Conservation (phyloP, 2,888 invertebrate species). For the Thera britannica region DNA sequence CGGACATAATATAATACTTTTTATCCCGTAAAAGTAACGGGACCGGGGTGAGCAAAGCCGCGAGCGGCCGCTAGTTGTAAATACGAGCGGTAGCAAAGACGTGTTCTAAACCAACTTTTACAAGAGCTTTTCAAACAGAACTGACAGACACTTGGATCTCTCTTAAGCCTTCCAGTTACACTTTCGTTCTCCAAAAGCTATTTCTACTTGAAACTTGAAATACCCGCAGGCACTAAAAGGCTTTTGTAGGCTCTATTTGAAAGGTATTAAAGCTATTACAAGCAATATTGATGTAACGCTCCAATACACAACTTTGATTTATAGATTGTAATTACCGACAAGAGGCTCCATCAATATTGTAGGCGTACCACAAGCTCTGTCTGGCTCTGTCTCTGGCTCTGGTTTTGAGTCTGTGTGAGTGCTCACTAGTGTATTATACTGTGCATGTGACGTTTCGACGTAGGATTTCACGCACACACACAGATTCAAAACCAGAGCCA, state of each 20-base stretch:
- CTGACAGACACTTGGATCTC: conserved; percentile 12
- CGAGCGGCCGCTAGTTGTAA: too few species aligned
- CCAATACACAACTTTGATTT: not conserved
- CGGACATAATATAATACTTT: too few species aligned
- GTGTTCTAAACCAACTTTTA: conserved; percentile 2
- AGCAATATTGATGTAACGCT: conserved; percentile 9
- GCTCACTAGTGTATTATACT: too few species aligned
- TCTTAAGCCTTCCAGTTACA: conserved; percentile 8
- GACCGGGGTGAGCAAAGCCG: too few species aligned
- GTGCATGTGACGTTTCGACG: too few species aligned
- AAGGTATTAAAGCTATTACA: conserved; percentile 12
- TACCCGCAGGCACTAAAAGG: conserved; percentile 6
- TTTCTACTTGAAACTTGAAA: conserved; percentile 13
- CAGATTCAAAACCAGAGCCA: too few species aligned
- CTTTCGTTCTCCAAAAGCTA: conserved; percentile 1
- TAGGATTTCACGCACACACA: too few species aligned
- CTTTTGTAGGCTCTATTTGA: conserved; percentile 8
- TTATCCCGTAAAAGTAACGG: too few species aligned
- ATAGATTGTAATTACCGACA: not conserved
- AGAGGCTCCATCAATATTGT: not conserved
- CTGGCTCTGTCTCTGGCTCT: too few species aligned
- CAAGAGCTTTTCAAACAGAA: not conserved
- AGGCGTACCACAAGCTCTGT: too few species aligned
- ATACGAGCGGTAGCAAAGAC: not conserved
- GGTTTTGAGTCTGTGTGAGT: too few species aligned